Base-by-base conservation (phyloP, 2,113 vertebrate species). In the Lathamus discolor region DNA sequence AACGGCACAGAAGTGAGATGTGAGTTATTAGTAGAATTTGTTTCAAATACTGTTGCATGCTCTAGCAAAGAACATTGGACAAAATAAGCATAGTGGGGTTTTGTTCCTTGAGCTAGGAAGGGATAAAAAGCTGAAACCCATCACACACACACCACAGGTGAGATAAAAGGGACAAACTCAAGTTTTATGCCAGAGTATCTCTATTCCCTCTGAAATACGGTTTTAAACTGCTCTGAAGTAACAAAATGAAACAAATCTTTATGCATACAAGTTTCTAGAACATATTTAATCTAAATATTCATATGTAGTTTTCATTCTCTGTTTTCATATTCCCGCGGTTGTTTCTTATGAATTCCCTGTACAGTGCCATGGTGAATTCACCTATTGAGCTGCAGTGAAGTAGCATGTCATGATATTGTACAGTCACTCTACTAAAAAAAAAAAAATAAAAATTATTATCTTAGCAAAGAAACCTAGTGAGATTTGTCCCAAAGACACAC, bases 161-260 rank as follows among this genome's bases (percentile, higher is more conserved):
- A 91, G 59, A 90, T 84, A 37, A 95, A 94, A 95, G 31, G 37
- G 14, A 57, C 78, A 83, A 95, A 83, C 10, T 49, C 14, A 57
- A 33, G 2, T 61, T 74, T 92, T 72, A 43, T 54, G 27, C 10
- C 61, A 66, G 44, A 48, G 17, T 75, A 88, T 51, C 25, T 82
- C 41, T 64, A 18, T 63, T 90, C 46, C 63, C 84, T 48, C 51
- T 83, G 64, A 88, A 88, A 88, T 72, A 41, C 3, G 3, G 22
- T 52, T 78, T 91, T 88, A 91, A 95, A 33, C 29, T 74, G 15
- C 33, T 90, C 77, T 88, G 61, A 76, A 86, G 41, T 46, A 88
- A 31, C 4, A 44, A 68, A 88, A 27, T 43, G 10, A 81, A 87
- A 55, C 6, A 62, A 90, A 6, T 22, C 18, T 68, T 93, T 91